phyloP scores from a whole-genome alignment of 1,140 invertebrate species.

The Lanistes nyassanus region DNA sequence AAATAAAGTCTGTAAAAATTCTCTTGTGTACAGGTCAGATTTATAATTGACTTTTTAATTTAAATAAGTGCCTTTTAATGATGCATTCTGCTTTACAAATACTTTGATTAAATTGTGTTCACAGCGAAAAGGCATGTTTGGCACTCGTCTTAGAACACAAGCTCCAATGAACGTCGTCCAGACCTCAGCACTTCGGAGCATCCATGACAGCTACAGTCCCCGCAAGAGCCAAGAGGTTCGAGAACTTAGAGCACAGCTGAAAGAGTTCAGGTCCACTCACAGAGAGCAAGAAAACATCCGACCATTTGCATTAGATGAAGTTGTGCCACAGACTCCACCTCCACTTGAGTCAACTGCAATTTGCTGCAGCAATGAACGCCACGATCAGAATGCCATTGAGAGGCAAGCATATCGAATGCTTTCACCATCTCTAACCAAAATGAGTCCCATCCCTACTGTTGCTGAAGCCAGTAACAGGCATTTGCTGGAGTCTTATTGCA shows the following conservation, averaged over 20 bases:
- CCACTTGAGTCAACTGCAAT: slow-evolving; percentile 39
- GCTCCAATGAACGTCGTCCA: slow-evolving; percentile 40
- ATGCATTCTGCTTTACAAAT: too few species aligned
- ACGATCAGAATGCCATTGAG: slow-evolving; percentile 25
- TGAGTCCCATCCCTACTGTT: slow-evolving; percentile 33
- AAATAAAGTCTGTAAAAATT: too few species aligned
- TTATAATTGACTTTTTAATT: too few species aligned
- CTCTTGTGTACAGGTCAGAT: too few species aligned
- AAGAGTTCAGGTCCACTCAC: not conserved
- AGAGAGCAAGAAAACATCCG: slow-evolving; percentile 25
- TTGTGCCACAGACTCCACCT: slow-evolving; percentile 28
- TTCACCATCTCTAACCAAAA: slow-evolving; percentile 24
- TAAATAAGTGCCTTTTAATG: too few species aligned
- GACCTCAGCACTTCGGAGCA: slow-evolving; percentile 45
- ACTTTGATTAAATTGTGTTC: slow-evolving; percentile 21
- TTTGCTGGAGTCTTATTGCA: slow-evolving; percentile 15
- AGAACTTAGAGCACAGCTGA: slow-evolving; percentile 16
- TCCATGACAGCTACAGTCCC: slow-evolving; percentile 47
- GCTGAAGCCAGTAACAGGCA: slow-evolving; percentile 12
- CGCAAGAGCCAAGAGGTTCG: slow-evolving; percentile 28
- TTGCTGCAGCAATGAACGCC: slow-evolving; percentile 11
- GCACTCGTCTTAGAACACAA: slow-evolving; percentile 28
- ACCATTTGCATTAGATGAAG: slow-evolving; percentile 4
- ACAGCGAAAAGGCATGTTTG: slow-evolving; percentile 44
- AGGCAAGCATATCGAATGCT: slow-evolving; percentile 10